These are phyloP conservation scores for Centroberyx gerrardi DNA, from an alignment of 2,797 vertebrate species.

Conservation along the genomic window DNA sequence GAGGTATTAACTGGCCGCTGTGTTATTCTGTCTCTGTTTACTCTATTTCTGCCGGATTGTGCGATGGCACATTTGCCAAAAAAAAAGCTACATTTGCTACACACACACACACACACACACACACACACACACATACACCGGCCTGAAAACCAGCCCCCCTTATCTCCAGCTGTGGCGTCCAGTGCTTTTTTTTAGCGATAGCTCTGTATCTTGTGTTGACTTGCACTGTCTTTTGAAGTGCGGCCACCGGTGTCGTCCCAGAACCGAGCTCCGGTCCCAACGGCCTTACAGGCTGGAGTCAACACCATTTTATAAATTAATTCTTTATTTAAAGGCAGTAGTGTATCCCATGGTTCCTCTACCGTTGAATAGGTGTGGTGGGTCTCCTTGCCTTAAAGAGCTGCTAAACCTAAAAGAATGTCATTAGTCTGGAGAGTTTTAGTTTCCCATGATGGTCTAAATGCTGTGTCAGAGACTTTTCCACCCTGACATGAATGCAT, in stretches of 20 bases:
- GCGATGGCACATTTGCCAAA: conserved; percentile 1
- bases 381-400: too few relatives aligned
- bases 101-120: not conserved
- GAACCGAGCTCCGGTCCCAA: conserved; percentile 17
- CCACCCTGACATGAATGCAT: not conserved
- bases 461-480: not conserved
- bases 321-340: too few relatives aligned
- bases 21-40: conserved; percentile 39
- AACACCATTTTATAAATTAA: not conserved
- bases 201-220: conserved; percentile 46
- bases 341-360: too few relatives aligned
- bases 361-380: too few relatives aligned
- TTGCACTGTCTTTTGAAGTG: conserved; percentile 59
- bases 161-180: conserved; percentile 54
- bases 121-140: not conserved
- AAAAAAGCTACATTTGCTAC: not conserved
- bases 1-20: conserved; percentile 61
- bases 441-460: not conserved
- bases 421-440: not conserved
- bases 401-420: too few relatives aligned
- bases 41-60: conserved; percentile 31
- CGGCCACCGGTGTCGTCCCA: conserved; percentile 33
- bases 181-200: conserved; percentile 55
- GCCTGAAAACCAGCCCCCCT: conserved; percentile 38
- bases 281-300: conserved; percentile 2